Evolutionary conservation across 2,888 invertebrate genomes (phyloP).

Genomic region (Liposcelis brunnea): DNA sequence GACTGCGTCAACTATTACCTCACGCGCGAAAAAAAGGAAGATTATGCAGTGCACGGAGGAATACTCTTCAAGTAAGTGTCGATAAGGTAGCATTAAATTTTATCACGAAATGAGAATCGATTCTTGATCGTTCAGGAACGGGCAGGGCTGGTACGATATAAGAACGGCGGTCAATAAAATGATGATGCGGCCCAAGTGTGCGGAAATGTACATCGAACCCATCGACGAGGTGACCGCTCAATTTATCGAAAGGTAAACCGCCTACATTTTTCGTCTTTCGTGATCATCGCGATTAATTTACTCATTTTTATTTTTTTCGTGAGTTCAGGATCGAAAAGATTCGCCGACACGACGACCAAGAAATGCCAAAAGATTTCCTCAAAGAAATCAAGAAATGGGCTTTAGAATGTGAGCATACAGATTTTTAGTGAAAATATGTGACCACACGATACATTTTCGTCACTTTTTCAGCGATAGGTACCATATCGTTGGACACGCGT

Average conservation of each 20-base stretch:
- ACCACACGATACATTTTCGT: too few species aligned
- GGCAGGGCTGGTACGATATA: slow-evolving; percentile 71
- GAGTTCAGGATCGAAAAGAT: slow-evolving; percentile 25
- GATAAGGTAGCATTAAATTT: too few species aligned
- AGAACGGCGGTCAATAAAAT: slow-evolving; percentile 70
- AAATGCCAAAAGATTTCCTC: slow-evolving; percentile 30
- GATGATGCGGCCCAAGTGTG: slow-evolving; percentile 60
- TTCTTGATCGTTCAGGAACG: slow-evolving; percentile 52
- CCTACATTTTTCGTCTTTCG: too few species aligned
- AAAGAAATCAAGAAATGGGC: slow-evolving; percentile 42
- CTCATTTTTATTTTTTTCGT: too few species aligned
- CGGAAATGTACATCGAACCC: slow-evolving; percentile 54
- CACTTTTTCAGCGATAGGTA: too few species aligned
- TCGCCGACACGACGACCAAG: slow-evolving; percentile 22
- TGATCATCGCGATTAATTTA: too few species aligned
- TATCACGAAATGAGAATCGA: too few species aligned
- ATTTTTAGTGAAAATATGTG: too few species aligned
- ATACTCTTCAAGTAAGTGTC: too few species aligned
- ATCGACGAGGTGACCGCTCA: slow-evolving; percentile 59
- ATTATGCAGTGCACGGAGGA: too few species aligned
- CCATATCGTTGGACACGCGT: too few species aligned
- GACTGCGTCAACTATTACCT: slow-evolving; percentile 26
- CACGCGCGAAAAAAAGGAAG: too few species aligned
- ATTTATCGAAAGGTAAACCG: slow-evolving; percentile 38
- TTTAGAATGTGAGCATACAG: slow-evolving; percentile 32